phyloP scores from a whole-genome alignment of 2,113 vertebrate genomes.

The Xiphophorus maculatus region DNA sequence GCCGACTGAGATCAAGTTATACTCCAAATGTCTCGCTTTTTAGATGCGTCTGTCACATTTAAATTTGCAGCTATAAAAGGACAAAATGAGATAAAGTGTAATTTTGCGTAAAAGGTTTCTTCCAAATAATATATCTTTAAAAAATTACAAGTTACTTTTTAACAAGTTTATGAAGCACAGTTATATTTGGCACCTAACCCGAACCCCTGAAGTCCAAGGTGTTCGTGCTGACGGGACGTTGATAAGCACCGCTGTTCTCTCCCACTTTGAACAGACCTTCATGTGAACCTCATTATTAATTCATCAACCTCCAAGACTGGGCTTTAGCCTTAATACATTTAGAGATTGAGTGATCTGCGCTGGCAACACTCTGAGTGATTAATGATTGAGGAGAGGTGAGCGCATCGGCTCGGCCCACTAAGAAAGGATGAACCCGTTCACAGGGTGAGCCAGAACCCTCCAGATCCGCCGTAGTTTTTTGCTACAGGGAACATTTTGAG shows the following conservation, averaged over 20 bases:
- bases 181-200: slow-evolving; percentile 33
- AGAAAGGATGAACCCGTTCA: slow-evolving; percentile 6
- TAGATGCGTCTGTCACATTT: too few relatives aligned
- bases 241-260: slow-evolving; percentile 21
- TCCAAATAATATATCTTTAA: background rate
- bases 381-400: slow-evolving; percentile 64
- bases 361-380: slow-evolving; percentile 48
- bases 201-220: slow-evolving; percentile 28
- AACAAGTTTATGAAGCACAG: background rate
- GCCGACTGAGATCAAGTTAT: background rate
- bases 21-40: background rate
- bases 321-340: slow-evolving; percentile 66
- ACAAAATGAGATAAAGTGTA: background rate
- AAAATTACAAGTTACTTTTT: background rate
- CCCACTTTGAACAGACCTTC: slow-evolving; percentile 59
- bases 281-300: slow-evolving; percentile 67
- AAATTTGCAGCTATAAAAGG: background rate
- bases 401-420: slow-evolving; percentile 27
- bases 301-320: slow-evolving; percentile 59
- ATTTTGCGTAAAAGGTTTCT: background rate
- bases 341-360: slow-evolving; percentile 63
- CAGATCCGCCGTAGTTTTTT: background rate
- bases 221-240: slow-evolving; percentile 26
- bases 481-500: background rate
- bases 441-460: slow-evolving; percentile 15